These are phyloP conservation scores for Plectrocnemia conspersa DNA, from an alignment of 1,140 invertebrate species.

Conservation along the genomic window DNA sequence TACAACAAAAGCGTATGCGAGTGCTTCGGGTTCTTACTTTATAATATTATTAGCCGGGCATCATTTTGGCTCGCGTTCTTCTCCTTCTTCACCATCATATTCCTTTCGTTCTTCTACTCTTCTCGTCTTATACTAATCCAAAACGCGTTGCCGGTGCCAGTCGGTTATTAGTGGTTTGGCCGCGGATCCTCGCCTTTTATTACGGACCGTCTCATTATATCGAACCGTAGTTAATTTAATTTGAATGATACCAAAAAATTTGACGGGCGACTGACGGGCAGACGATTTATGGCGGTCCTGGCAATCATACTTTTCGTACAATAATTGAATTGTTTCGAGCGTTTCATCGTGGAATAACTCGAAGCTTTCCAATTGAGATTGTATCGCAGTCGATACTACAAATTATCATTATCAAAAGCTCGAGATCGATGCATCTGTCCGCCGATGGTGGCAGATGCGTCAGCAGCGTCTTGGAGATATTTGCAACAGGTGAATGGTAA, in stretches of 20 bases:
- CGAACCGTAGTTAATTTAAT: conserved; percentile 16
- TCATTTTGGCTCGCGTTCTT: conserved; percentile 27
- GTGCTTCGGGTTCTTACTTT: conserved; percentile 25
- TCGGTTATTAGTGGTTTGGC: conserved; percentile 29
- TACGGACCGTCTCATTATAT: conserved; percentile 16
- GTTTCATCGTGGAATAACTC: too few relatives aligned
- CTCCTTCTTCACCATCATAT: background rate
- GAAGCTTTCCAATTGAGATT: too few relatives aligned
- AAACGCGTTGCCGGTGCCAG: conserved; percentile 28
- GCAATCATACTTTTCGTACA: too few relatives aligned
- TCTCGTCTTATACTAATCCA: conserved; percentile 27
- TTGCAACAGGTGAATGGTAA: too few relatives aligned
- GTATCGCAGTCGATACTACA: too few relatives aligned
- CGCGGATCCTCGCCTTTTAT: conserved; percentile 21
- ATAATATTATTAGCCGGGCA: conserved; percentile 35
- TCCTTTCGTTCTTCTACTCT: conserved; percentile 7
- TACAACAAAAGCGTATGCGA: conserved; percentile 14
- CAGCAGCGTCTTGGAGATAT: too few relatives aligned
- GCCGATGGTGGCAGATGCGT: too few relatives aligned
- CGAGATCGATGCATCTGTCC: too few relatives aligned
- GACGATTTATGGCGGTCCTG: too few relatives aligned
- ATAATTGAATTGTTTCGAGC: too few relatives aligned
- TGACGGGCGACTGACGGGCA: too few relatives aligned
- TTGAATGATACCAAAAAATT: conserved; percentile 15
- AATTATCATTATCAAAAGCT: too few relatives aligned